Evolutionary conservation across 2,888 invertebrate genomes (phyloP).

Genomic region (Mylabris sibirica): DNA sequence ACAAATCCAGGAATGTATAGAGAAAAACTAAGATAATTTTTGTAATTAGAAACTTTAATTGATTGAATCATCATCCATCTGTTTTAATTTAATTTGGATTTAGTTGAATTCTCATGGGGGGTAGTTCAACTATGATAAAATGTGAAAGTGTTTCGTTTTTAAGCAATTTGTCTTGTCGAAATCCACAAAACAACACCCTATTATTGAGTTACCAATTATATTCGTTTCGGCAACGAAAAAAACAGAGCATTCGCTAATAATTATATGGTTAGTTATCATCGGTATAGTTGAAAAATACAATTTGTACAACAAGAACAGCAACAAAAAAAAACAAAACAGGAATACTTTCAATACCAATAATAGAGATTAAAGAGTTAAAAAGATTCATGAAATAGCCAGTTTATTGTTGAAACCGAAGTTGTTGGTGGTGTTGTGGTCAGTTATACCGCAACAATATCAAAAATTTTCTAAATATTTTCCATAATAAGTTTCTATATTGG

Average conservation of each 20-base stretch:
- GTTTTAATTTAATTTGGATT: background rate
- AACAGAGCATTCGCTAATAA: background rate
- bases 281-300: background rate
- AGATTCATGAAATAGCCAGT: background rate
- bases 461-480: background rate
- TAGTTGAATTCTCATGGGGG: background rate
- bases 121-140: background rate
- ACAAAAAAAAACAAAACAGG: too few relatives aligned
- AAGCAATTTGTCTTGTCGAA: slow-evolving; percentile 6
- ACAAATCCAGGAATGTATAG: background rate
- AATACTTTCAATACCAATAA: too few relatives aligned
- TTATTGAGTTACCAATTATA: slow-evolving; percentile 7
- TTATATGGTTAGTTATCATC: background rate
- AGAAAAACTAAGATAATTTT: background rate
- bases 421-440: background rate
- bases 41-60: slow-evolving; percentile 1
- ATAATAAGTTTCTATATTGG: background rate
- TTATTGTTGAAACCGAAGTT: background rate
- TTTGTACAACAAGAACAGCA: background rate
- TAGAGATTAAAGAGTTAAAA: background rate
- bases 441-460: background rate
- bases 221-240: background rate
- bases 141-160: background rate
- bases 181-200: background rate
- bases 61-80: background rate